Evolutionary conservation across 2,113 vertebrate species (phyloP), one percentile per base, ranked within the genome.

Genomic region (Eretmochelys imbricata): DNA sequence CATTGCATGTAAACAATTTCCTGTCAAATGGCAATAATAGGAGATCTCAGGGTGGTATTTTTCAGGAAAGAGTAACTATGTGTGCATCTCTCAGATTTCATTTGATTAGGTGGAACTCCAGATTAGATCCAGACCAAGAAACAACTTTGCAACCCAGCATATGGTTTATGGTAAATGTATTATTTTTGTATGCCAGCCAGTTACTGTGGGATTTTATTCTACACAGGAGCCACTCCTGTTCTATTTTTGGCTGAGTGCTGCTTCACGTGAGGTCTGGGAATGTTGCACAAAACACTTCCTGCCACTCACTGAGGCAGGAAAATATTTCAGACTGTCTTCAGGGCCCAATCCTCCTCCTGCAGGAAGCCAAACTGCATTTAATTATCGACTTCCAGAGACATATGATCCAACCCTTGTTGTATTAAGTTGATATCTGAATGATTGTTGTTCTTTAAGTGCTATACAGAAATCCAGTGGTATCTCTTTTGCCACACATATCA

Each of bases 111-210:
- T 78, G 42, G 75, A 25, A 48, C 24, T 78, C 42, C 42, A 78
- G 75, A 78, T 78, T 78, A 78, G 13, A 78, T 48, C 31, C 25
- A 14, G 35, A 11, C 46, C 54, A 75, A 84, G 85, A 10, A 89
- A 85, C 31, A 10, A 55, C 2, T 0, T 84, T 29, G 51, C 57
- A 22, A 2, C 5, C 42, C 51, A 20, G 25, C 0, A 0, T 22
- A 24, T 12, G 13, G 49, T 3, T 51, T 11, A 82, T 65, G 27
- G 1, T 1, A 11, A 38, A 1, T 79, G 38, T 80, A 55, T 78
- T 48, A 48, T 49, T 87, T 85, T 57, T 72, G 82, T 76, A 29
- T n/a, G n/a, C 3, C 38, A 38, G 17, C 2, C 3, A 3, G 17
- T 80, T 78, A 27, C 42, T 48, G 72, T 55, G 35, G 10, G 29